Percentiles rank a stretch among this genome's conserved stretches.
These are phyloP conservation scores for Hirundichthys speculiger DNA, from an alignment of 2,113 vertebrate species.

Conservation along the genomic window DNA sequence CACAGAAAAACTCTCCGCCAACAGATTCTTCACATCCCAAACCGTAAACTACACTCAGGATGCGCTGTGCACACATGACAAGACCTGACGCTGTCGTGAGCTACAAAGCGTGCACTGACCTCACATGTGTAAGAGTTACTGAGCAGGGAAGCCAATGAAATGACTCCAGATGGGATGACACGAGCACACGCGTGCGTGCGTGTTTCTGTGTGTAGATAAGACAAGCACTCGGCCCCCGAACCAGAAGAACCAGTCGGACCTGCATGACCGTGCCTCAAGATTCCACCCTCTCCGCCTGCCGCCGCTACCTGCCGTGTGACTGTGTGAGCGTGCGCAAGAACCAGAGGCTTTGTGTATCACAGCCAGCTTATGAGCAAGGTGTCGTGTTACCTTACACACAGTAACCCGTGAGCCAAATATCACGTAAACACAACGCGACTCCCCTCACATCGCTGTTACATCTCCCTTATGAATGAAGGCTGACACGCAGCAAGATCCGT, in stretches of 20 bases:
- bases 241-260: slow-evolving; percentile 56
- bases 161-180: not conserved
- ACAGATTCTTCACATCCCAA: too few species aligned
- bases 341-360: slow-evolving; percentile 53
- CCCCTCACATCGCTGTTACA: not conserved
- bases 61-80: too few species aligned
- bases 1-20: too few species aligned
- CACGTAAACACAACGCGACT: slow-evolving; percentile 1
- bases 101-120: not conserved
- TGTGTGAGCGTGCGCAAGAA: slow-evolving; percentile 20
- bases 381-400: slow-evolving; percentile 43
- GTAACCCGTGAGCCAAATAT: not conserved
- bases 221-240: not conserved
- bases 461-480: too few species aligned
- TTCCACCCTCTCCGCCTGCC: not conserved
- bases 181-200: not conserved
- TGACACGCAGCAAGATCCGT: too few species aligned
- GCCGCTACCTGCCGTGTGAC: not conserved
- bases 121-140: not conserved
- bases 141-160: too few species aligned
- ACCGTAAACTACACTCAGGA: too few species aligned
- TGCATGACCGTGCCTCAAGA: slow-evolving; percentile 27
- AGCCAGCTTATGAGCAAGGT: slow-evolving; percentile 20
- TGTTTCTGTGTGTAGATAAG: not conserved
- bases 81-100: too few species aligned